phyloP scores from a whole-genome alignment of 2,113 vertebrate species.

The Gavia stellata region DNA sequence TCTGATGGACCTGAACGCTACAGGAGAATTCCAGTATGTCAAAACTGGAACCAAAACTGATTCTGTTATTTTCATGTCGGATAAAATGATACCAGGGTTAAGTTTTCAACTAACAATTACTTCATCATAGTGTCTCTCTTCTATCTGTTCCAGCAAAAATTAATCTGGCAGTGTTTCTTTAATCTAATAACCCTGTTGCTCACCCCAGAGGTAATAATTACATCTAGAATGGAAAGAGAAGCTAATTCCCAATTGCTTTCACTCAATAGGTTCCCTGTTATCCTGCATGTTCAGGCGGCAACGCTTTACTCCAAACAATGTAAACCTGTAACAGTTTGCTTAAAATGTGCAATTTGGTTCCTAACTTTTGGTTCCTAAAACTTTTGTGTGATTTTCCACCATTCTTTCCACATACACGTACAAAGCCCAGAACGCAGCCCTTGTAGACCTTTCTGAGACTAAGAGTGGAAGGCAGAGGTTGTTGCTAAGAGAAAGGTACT shows the following conservation, averaged over 20 bases:
- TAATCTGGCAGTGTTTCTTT: slow-evolving; percentile 2
- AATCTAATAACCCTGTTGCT: slow-evolving; percentile 15
- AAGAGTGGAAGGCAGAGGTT: neutral
- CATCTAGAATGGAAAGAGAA: neutral
- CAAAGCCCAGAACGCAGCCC: neutral
- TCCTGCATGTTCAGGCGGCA: neutral
- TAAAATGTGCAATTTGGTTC: neutral
- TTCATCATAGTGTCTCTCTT: neutral
- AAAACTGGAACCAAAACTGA: neutral
- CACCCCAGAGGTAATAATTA: slow-evolving; percentile 38
- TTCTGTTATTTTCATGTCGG: neutral
- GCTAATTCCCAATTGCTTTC: slow-evolving; percentile 2
- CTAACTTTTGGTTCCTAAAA: no score
- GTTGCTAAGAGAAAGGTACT: neutral
- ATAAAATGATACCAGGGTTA: neutral
- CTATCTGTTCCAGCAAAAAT: neutral
- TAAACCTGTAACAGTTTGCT: neutral
- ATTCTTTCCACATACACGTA: neutral
- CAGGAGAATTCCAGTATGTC: neutral
- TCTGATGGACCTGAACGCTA: neutral
- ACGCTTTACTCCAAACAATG: neutral
- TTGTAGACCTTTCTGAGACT: neutral
- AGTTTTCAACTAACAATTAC: neutral
- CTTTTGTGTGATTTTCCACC: neutral
- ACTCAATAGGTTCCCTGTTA: neutral